phyloP scores from a whole-genome alignment of 2,888 invertebrate species.

The Rhodophaea formosa region DNA sequence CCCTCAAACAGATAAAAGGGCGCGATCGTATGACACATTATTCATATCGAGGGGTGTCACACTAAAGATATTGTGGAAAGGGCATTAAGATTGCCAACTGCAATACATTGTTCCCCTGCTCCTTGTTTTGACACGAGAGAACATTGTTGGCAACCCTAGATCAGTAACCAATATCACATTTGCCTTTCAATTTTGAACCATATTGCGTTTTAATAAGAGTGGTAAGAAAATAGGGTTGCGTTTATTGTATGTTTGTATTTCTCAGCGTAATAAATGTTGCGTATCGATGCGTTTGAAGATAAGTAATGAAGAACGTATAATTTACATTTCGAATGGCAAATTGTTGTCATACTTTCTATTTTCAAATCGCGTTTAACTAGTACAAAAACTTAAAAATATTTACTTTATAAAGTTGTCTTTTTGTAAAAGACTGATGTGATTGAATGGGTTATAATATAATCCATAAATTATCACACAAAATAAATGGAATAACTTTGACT shows the following conservation, averaged over 20 bases:
- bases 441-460: too few species aligned
- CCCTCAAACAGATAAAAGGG: constrained; percentile 69
- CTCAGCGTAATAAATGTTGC: constrained; percentile 75
- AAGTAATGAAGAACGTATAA: constrained; percentile 76
- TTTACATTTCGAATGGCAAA: constrained; percentile 63
- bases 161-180: constrained; percentile 26
- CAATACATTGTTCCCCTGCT: constrained; percentile 73
- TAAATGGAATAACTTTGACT: too few species aligned
- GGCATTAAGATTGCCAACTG: constrained; percentile 79
- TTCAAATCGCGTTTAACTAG: constrained; percentile 2
- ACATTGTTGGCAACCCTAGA: constrained; percentile 52
- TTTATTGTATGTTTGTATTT: constrained; percentile 38
- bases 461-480: too few species aligned
- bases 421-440: too few species aligned
- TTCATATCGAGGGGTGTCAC: constrained; percentile 77
- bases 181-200: constrained; percentile 27
- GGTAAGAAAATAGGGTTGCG: constrained; percentile 8
- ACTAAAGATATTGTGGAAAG: constrained; percentile 79
- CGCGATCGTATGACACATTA: constrained; percentile 76
- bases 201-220: constrained; percentile 27
- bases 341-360: constrained; percentile 38
- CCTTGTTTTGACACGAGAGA: constrained; percentile 79
- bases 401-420: too few species aligned
- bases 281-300: constrained; percentile 80
- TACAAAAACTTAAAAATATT: too few species aligned